These are phyloP conservation scores for Zaprionus obscuricornis DNA, from an alignment of 2,888 invertebrate genomes.

Conservation along the genomic window DNA sequence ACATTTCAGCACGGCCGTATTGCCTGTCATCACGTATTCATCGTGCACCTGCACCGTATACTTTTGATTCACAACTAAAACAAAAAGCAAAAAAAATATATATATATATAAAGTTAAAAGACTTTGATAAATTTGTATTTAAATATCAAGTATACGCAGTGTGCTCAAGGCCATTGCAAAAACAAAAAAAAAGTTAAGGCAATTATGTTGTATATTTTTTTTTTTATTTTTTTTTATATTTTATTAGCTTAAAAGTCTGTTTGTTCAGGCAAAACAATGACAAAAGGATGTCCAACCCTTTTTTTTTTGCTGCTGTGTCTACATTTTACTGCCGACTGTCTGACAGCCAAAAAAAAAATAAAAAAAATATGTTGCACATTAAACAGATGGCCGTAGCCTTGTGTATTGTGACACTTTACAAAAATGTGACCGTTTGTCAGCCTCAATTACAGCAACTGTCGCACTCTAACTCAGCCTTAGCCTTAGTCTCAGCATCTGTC, in stretches of 20 bases:
- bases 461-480: no score
- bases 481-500: no score
- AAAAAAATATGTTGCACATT: conserved; percentile 67
- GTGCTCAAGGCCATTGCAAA: conserved; percentile 3
- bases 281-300: no score
- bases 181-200: conserved; percentile 15
- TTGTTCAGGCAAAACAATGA: no score
- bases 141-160: conserved; percentile 44
- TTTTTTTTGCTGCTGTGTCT: conserved; percentile 4
- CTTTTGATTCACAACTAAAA: conserved; percentile 91
- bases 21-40: conserved; percentile 95
- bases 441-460: no score
- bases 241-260: conserved; percentile 47
- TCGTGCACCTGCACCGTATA: conserved; percentile 96
- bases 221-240: conserved; percentile 47
- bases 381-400: conserved; percentile 30
- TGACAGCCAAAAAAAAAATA: conserved; percentile 60
- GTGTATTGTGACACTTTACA: conserved; percentile 62
- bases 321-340: conserved; percentile 32
- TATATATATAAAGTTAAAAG: no score
- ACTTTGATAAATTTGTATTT: conserved; percentile 7
- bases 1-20: conserved; percentile 95
- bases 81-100: conserved; percentile 5
- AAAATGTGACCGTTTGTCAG: conserved; percentile 70
- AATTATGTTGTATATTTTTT: conserved; percentile 41